phyloP scores from a whole-genome alignment of 2,797 vertebrate species.

The Bryconaethiops microstoma region DNA sequence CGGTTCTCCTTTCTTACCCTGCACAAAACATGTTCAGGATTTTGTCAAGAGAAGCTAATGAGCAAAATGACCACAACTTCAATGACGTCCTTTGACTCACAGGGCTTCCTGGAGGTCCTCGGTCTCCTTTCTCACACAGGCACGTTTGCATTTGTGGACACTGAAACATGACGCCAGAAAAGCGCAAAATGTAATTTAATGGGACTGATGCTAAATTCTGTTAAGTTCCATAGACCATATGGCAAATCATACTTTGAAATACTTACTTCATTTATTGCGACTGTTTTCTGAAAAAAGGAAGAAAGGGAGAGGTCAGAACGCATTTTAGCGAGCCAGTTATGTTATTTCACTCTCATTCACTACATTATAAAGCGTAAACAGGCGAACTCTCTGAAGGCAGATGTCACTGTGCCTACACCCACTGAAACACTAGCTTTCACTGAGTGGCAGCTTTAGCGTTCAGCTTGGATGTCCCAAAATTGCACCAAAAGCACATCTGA shows the following conservation, averaged over 20 bases:
- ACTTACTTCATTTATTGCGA: conserved; percentile 71
- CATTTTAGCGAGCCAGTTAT: too few species aligned
- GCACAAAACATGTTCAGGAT: conserved; percentile 21
- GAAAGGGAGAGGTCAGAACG: neutral
- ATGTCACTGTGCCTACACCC: too few species aligned
- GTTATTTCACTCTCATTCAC: too few species aligned
- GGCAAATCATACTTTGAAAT: neutral
- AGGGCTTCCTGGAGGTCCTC: conserved; percentile 76
- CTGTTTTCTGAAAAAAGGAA: conserved; percentile 60
- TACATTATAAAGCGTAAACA: too few species aligned
- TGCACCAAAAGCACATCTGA: too few species aligned
- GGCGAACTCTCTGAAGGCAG: too few species aligned
- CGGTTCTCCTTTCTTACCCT: conserved; percentile 77
- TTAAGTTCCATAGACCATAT: neutral
- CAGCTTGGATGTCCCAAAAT: too few species aligned
- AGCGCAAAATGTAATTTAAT: too few species aligned
- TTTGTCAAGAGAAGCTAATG: neutral
- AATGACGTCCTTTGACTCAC: conserved; percentile 74
- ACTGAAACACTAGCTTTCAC: too few species aligned
- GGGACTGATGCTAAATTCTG: neutral
- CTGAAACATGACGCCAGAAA: conserved; percentile 61
- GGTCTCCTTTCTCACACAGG: conserved; percentile 82
- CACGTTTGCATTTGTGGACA: conserved; percentile 77
- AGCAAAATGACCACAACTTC: neutral
- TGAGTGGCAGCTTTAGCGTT: too few species aligned